These are phyloP conservation scores for Ectemnius cavifrons DNA, from an alignment of 2,888 invertebrate species.

Conservation along the genomic window DNA sequence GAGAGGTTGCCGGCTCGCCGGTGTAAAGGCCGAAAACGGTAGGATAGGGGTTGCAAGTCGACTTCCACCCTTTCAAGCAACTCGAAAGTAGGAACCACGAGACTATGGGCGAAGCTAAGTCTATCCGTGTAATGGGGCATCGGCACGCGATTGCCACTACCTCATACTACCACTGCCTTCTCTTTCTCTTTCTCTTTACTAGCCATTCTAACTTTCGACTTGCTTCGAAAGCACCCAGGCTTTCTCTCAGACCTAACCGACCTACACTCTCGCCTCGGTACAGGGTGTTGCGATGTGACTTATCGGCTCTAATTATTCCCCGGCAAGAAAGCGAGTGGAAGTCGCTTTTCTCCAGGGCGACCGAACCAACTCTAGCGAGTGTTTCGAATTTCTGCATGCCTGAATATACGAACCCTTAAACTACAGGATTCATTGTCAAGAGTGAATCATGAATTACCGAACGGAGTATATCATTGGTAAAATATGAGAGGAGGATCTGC, in stretches of 20 bases:
- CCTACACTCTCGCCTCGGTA: constrained; percentile 41
- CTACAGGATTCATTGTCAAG: too few relatives aligned
- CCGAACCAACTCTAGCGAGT: constrained; percentile 3
- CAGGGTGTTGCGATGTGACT: constrained; percentile 74
- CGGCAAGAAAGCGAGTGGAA: constrained; percentile 68
- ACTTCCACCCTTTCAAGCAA: constrained; percentile 60
- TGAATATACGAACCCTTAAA: too few relatives aligned
- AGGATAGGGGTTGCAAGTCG: constrained; percentile 44
- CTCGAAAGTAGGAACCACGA: constrained; percentile 73
- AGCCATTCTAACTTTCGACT: constrained; percentile 71
- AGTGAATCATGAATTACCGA: too few relatives aligned
- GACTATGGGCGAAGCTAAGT: constrained; percentile 71
- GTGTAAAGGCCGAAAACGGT: constrained; percentile 38
- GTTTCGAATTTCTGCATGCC: constrained; percentile 1
- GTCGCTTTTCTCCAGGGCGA: constrained; percentile 63
- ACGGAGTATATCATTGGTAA: too few relatives aligned
- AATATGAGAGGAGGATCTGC: too few relatives aligned
- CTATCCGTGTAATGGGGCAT: constrained; percentile 75
- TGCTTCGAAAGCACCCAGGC: constrained; percentile 44
- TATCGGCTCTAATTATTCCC: constrained; percentile 77
- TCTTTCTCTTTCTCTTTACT: constrained; percentile 16
- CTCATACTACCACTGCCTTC: constrained; percentile 9
- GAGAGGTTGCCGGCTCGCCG: constrained; percentile 35
- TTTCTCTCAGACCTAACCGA: constrained; percentile 22
- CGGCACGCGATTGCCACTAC: constrained; percentile 74